These are phyloP conservation scores for Lepus oiostolus DNA, from an alignment of 2,797 vertebrate genomes.

Conservation along the genomic window DNA sequence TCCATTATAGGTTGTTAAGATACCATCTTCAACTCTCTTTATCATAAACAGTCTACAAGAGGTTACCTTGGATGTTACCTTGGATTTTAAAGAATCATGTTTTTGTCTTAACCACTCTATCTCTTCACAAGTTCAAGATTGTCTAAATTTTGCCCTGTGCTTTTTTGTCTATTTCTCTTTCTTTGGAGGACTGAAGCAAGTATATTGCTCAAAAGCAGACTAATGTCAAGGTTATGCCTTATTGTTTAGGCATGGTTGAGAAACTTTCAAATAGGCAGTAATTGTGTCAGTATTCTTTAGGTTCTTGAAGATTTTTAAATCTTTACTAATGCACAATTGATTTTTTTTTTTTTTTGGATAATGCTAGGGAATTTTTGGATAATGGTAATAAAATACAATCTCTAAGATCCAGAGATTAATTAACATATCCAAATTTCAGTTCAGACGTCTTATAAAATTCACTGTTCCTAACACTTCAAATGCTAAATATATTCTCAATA, in stretches of 20 bases:
- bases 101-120: not conserved
- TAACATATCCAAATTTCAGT: not conserved
- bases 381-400: not conserved
- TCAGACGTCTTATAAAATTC: not conserved
- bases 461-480: not conserved
- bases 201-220: not conserved
- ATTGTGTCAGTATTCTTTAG: conserved; percentile 4
- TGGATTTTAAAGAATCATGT: not conserved
- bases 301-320: not conserved
- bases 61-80: not conserved
- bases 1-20: not conserved
- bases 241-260: not conserved
- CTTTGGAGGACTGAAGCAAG: not conserved
- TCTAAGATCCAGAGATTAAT: not conserved
- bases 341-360: not conserved
- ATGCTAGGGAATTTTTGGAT: not conserved
- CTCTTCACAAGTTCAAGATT: conserved; percentile 1
- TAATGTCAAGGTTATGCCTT: not conserved
- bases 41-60: not conserved
- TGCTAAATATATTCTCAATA: not conserved
- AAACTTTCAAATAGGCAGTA: not conserved
- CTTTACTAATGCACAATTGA: not conserved
- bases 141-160: not conserved
- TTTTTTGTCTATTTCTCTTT: not conserved
- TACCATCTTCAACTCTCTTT: not conserved